Conservation (phyloP, 2,888 invertebrate species). For the Drosophila nr. medialis region DNA sequence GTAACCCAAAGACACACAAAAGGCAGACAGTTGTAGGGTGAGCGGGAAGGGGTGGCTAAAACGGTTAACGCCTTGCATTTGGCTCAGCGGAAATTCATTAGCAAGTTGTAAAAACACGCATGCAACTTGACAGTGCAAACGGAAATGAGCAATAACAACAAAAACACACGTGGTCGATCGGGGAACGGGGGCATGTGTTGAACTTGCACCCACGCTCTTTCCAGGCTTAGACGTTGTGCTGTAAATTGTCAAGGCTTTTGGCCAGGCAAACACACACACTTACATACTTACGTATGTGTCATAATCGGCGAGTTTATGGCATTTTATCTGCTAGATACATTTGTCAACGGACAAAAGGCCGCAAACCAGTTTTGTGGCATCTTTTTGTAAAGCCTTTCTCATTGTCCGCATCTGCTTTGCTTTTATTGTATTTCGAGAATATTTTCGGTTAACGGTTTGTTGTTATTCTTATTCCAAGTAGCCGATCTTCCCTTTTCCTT, state of each 20-base stretch:
- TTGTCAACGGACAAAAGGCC: conserved; percentile 51
- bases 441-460: conserved; percentile 56
- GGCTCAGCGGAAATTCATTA: conserved; percentile 76
- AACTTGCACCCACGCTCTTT: conserved; percentile 52
- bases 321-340: conserved; percentile 60
- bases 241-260: conserved; percentile 61
- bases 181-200: conserved; percentile 15
- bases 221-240: conserved; percentile 1
- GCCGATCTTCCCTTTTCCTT: conserved; percentile 4
- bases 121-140: conserved; percentile 52
- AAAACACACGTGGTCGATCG: conserved; percentile 46
- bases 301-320: conserved; percentile 45
- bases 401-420: conserved; percentile 22
- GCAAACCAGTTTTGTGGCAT: conserved; percentile 64
- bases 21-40: neutral
- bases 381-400: conserved; percentile 49
- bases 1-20: conserved; percentile 51
- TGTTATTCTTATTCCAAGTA: neutral
- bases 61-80: conserved; percentile 49
- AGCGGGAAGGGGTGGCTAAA: neutral
- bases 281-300: conserved; percentile 14
- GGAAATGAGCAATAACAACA: conserved; percentile 53
- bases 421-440: conserved; percentile 18
- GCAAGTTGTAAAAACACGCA: conserved; percentile 51
- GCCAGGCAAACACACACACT: neutral